Base-by-base conservation (phyloP, 2,888 invertebrate genomes). In the Caenorhabditis japonica region DNA sequence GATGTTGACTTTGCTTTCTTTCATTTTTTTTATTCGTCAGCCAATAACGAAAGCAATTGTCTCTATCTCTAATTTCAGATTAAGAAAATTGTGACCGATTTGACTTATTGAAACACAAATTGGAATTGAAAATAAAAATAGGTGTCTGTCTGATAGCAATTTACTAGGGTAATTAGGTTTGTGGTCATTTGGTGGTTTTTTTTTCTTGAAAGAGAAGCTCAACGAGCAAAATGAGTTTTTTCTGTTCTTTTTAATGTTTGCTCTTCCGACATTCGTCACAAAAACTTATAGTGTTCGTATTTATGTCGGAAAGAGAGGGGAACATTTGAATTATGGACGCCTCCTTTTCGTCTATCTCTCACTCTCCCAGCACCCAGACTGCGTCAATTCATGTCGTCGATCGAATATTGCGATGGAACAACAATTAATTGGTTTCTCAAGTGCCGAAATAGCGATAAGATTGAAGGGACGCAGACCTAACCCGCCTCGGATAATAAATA, bases 341-440 rank as follows among this genome's bases (percentile, higher is more conserved):
- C 56, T 43, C 56, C 43, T 51, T 38, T 64, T 21, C 36, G 39
- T 38, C 55, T 47, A 53, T 56, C 47, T 49, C 38, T 56, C 53
- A 38, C 25, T 39, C 23, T 51, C 49, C 53, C 62, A 44, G 52
- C 38, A 3, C 30, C 25, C 25, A n/a, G n/a, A 21, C 52, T 52
- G 36, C 38, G 52, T 52, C 52, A 30, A 27, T 4, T 10, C 27
- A 12, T 52, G 44, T 66, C 66, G 23, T 49, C 27, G n/a, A n/a
- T n/a, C n/a, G n/a, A n/a, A n/a, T 27, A 33, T 25, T 19, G 49
- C 21, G 41, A 39, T 52, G 52, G 53, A 68, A 68, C 68, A 56
- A 66, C 66, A 68, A 68, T 68, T 68, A 68, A 68, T 68, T 68
- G 68, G 52, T 68, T 68, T 68, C 53, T 68, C 59, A 52, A 68